These are phyloP conservation scores for Drosophila equinoxialis DNA, from an alignment of 1,140 invertebrate genomes.

Conservation along the genomic window DNA sequence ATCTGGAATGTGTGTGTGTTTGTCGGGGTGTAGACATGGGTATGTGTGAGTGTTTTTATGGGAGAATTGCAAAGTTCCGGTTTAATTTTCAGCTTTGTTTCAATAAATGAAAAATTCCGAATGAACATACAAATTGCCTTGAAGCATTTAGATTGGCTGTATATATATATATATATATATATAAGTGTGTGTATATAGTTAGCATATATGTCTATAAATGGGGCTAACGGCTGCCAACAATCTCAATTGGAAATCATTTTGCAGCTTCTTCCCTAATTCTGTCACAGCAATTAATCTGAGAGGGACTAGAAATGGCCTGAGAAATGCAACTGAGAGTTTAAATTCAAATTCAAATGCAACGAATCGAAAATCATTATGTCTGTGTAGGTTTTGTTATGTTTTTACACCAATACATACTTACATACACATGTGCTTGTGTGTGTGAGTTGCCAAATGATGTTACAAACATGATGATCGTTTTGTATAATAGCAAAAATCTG, in stretches of 20 bases:
- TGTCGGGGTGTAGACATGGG: not conserved
- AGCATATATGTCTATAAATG: constrained; percentile 34
- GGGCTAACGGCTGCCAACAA: not conserved
- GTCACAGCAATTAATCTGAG: constrained; percentile 14
- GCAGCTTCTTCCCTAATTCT: constrained; percentile 1
- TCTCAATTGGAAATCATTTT: not conserved
- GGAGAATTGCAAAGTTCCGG: not conserved
- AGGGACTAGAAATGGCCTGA: constrained; percentile 33
- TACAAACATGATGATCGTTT: constrained; percentile 35
- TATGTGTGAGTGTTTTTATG: not conserved
- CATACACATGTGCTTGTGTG: constrained; percentile 11
- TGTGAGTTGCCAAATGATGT: constrained; percentile 31
- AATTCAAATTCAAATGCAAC: not conserved
- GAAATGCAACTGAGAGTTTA: constrained; percentile 31
- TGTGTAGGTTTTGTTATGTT: constrained; percentile 1
- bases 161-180: constrained; percentile 33
- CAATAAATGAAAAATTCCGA: not conserved
- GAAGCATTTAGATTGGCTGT: constrained; percentile 8
- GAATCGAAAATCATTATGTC: not conserved
- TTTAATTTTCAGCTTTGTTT: not conserved
- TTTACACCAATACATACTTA: constrained; percentile 18
- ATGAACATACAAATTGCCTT: not conserved
- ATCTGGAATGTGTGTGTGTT: constrained; percentile 3
- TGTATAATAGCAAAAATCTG: constrained; percentile 53
- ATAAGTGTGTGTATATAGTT: constrained; percentile 17